Evolutionary conservation across 2,113 vertebrate species (phyloP).

Genomic region (Galbula dea): DNA sequence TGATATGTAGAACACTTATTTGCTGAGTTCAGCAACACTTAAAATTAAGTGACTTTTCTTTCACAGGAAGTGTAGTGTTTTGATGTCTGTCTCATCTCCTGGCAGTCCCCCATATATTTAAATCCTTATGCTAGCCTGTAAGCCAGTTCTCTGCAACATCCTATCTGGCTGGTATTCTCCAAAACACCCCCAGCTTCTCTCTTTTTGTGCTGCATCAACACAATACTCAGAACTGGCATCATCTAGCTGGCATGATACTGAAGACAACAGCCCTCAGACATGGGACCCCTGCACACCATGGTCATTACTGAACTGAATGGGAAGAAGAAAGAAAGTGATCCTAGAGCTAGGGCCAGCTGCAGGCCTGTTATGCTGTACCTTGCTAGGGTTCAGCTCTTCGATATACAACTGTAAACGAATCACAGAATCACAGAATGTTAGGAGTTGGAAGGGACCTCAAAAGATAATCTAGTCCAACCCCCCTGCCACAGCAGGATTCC

Average conservation of each 20-base stretch:
- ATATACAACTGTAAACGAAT: not conserved
- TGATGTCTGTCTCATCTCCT: not conserved
- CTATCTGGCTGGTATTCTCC: not conserved
- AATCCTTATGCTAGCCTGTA: not conserved
- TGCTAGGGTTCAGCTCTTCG: not conserved
- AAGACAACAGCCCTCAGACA: not conserved
- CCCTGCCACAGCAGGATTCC: too few species aligned
- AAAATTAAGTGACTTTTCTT: slow-evolving; percentile 9
- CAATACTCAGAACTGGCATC: not conserved
- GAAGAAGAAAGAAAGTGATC: not conserved
- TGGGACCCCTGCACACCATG: not conserved
- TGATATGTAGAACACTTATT: not conserved
- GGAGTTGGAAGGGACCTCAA: too few species aligned
- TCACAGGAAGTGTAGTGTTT: not conserved
- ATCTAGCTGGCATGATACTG: not conserved
- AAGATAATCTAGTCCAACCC: too few species aligned
- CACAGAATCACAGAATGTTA: too few species aligned
- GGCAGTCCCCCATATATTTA: not conserved
- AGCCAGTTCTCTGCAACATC: not conserved
- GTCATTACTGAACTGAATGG: not conserved
- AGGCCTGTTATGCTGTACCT: not conserved
- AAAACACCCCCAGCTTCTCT: not conserved
- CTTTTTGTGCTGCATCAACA: not conserved
- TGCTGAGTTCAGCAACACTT: slow-evolving; percentile 41
- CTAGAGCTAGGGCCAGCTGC: not conserved